Percentiles rank a stretch among this genome's conserved stretches.
Conservation (phyloP, 2,888 invertebrate species). For the Diadegma fenestrale region DNA sequence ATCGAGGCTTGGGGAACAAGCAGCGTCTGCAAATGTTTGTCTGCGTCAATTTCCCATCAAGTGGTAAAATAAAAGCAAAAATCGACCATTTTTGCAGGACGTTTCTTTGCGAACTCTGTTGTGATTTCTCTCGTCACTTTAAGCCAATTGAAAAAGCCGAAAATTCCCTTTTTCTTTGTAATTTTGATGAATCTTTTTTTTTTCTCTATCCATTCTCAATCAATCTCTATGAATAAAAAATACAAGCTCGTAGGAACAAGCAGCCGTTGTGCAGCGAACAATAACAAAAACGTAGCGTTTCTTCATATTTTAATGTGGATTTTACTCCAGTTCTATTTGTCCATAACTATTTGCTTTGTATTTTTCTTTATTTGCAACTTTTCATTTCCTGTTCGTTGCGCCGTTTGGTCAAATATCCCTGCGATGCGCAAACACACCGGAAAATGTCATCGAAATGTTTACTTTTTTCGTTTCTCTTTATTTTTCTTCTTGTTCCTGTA, state of each 20-base stretch:
- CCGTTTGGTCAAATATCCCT: constrained; percentile 14
- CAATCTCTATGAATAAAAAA: background rate
- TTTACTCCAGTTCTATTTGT: constrained; percentile 25
- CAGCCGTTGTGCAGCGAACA: background rate
- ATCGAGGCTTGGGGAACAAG: background rate
- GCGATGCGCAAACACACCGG: constrained; percentile 17
- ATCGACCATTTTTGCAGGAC: background rate
- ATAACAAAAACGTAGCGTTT: background rate
- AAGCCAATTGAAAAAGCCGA: background rate
- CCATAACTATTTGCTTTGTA: background rate
- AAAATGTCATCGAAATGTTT: constrained; percentile 60
- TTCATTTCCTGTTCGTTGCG: constrained; percentile 21
- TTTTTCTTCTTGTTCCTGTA: constrained; percentile 8
- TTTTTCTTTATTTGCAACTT: constrained; percentile 19
- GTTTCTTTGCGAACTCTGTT: background rate
- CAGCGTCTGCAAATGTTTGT: background rate
- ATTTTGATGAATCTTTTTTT: background rate
- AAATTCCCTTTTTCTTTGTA: background rate
- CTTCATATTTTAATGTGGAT: constrained; percentile 30
- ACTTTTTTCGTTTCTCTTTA: constrained; percentile 59
- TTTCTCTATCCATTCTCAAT: background rate
- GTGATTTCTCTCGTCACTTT: background rate
- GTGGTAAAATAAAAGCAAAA: background rate
- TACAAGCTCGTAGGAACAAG: background rate
- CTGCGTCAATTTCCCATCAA: background rate